Evolutionary conservation across 2,113 vertebrate species (phyloP), one percentile per base, ranked within the genome.

Genomic region (Zeus faber): DNA sequence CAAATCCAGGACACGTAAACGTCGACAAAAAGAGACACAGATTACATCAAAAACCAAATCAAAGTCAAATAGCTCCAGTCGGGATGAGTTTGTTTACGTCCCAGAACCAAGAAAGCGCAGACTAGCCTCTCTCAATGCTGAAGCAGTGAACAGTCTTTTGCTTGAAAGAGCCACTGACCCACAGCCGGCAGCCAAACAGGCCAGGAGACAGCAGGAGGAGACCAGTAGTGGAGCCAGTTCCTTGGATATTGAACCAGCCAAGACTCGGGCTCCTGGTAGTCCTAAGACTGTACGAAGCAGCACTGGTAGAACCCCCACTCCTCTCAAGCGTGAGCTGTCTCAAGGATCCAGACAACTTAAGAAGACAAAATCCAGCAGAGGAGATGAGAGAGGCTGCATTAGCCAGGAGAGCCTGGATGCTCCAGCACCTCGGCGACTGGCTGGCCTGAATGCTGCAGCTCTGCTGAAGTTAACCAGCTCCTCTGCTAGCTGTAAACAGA

Each of bases 71-170:
- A 31, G 46, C 25, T 11, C 29, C 1, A 54, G 55, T 31, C 64
- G 54, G 6, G 48, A 24, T 0, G 70, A 59, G 1, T 7, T 6
- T 10, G 1, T 54, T 18, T 26, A 27, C 4, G 77, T 84, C 0
- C 49, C 74, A 0, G 91, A 94, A 72, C 95, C 94, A 22, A 90
- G 95, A 33, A 97, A 96, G 48, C 91, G 95, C 10, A 84, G 95
- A 1, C 75, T 99, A 53, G 96, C 96, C n/a, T 97, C 95, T 8
- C 91, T 98, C 18, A 99, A 99, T 0, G 96, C 96, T 0, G 96
- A 99, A 79, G 96, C 95, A 0, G 92, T 99, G 8, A 98, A 97
- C 82, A 96, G 93, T 54, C 80, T 97, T 20, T 89, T 99, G 14
- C 89, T 99, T 1, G 94, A 96, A 52, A 90, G 93, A 49, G 81